A percentile compares a stretch with the other conserved stretches of the same genome.
Conservation (phyloP, 1,140 invertebrate species). For the Ostrea edulis region DNA sequence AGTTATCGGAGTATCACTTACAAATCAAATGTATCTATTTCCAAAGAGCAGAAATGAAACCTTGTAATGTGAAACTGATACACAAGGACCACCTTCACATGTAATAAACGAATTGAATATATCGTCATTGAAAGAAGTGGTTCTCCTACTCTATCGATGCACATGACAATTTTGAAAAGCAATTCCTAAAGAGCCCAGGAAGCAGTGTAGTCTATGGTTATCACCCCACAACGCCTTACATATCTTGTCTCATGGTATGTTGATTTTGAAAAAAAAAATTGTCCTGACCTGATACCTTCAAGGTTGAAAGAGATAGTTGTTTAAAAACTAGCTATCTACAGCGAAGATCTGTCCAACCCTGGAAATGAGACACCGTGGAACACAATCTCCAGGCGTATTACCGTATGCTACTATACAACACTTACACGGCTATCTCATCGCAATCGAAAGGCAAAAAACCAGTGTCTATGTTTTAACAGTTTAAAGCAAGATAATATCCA, state of each 20-base stretch:
- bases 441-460: background rate
- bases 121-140: background rate
- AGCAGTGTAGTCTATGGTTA: background rate
- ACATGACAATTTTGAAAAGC: background rate
- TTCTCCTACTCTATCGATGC: background rate
- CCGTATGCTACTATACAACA: background rate
- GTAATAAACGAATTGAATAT: background rate
- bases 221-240: background rate
- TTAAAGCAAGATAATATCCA: constrained; percentile 30
- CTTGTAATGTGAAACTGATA: constrained; percentile 13
- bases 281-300: background rate
- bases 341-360: background rate
- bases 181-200: background rate
- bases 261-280: background rate
- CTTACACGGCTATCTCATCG: background rate
- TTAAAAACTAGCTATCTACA: background rate
- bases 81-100: background rate
- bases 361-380: background rate
- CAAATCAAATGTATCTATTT: constrained; percentile 1
- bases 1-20: background rate
- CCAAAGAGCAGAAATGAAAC: constrained; percentile 2
- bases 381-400: background rate
- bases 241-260: constrained; percentile 18
- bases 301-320: constrained; percentile 7
- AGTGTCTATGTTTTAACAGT: background rate